Conservation (phyloP, 2,888 invertebrate genomes). For the Zelleria hepariella region DNA sequence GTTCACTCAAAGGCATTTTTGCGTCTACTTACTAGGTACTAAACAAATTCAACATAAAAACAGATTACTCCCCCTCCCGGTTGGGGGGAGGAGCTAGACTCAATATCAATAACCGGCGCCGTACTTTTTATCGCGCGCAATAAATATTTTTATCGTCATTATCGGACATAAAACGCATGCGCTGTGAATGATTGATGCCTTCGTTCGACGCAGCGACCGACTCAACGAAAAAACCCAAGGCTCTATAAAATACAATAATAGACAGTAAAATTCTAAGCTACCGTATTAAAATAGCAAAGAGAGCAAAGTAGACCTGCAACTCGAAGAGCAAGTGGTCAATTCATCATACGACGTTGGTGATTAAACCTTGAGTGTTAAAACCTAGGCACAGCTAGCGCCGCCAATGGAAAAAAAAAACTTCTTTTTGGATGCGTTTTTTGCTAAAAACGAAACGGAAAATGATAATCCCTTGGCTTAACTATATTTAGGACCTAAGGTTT, state of each 20-base stretch:
- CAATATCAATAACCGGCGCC: neutral
- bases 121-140: constrained; percentile 4
- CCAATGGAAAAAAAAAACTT: no score
- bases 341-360: no score
- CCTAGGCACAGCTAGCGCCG: no score
- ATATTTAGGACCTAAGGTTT: no score
- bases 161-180: constrained; percentile 8
- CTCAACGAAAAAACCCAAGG: neutral
- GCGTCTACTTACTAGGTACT: no score
- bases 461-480: no score
- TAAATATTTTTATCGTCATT: constrained; percentile 5
- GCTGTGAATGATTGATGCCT: constrained; percentile 7
- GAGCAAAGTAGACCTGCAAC: no score
- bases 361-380: no score
- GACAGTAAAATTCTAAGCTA: neutral
- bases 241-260: neutral
- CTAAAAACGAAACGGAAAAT: no score
- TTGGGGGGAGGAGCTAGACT: neutral
- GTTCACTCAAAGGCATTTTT: no score
- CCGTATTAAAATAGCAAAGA: neutral
- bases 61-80: neutral
- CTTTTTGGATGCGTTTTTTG: no score
- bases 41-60: neutral
- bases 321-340: no score
- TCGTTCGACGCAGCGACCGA: neutral